A percentile compares a stretch with the other conserved stretches of the same genome.
Evolutionary conservation across 2,797 vertebrate genomes (phyloP).

Genomic region (Oreonectes daqikongensis): DNA sequence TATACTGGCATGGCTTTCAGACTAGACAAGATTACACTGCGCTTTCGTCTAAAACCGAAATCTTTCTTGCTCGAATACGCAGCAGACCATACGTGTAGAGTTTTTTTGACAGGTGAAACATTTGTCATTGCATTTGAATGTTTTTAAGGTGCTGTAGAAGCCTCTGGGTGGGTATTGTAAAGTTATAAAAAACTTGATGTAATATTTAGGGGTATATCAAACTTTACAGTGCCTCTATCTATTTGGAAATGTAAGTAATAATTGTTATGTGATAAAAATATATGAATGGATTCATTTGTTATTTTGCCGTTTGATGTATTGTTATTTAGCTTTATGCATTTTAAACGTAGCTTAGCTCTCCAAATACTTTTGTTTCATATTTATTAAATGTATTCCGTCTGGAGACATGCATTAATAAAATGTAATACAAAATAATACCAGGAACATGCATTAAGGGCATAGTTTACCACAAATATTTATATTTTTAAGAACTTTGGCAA

Average conservation of each 20-base stretch:
- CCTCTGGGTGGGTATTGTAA: not conserved
- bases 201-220: too few relatives aligned
- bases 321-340: not conserved
- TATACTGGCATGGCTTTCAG: conserved; percentile 31
- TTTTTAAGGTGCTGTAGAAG: not conserved
- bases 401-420: too few relatives aligned
- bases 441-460: too few relatives aligned
- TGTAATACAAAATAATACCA: too few relatives aligned
- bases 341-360: not conserved
- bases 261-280: too few relatives aligned
- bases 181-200: not conserved
- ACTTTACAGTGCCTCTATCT: too few relatives aligned
- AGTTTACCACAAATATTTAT: too few relatives aligned
- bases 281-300: too few relatives aligned
- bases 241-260: too few relatives aligned
- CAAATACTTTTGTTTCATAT: too few relatives aligned
- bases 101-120: conserved; percentile 1
- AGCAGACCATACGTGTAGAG: not conserved
- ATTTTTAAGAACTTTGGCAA: too few relatives aligned
- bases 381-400: too few relatives aligned
- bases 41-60: conserved; percentile 40
- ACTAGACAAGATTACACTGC: conserved; percentile 44
- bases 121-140: not conserved
- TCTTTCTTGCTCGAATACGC: conserved; percentile 10
- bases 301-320: not conserved